A percentile compares a stretch with the other conserved stretches of the same genome.
phyloP scores from a whole-genome alignment of 2,113 vertebrate genomes.

The Cinclus mexicanus region DNA sequence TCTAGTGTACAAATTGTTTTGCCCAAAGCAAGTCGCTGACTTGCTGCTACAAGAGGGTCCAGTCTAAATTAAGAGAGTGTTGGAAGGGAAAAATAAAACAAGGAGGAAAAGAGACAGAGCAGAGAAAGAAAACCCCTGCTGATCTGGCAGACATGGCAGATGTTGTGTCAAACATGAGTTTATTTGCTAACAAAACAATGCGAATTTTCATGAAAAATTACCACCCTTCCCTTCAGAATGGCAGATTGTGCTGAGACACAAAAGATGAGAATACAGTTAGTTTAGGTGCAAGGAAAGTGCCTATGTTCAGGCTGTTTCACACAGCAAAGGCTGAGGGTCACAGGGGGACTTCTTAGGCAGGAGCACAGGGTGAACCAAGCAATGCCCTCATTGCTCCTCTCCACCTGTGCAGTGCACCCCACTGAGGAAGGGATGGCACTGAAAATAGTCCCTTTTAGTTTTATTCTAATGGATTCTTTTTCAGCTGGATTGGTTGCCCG shows the following conservation, averaged over 20 bases:
- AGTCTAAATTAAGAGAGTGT: slow-evolving; percentile 24
- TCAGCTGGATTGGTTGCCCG: neutral
- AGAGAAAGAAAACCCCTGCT: neutral
- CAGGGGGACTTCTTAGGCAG: neutral
- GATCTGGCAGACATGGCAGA: neutral
- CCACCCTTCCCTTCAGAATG: neutral
- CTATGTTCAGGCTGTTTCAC: neutral
- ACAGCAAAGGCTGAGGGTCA: neutral
- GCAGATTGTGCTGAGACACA: neutral
- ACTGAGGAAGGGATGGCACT: neutral
- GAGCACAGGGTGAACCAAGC: neutral
- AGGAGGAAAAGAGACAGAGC: neutral
- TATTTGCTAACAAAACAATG: slow-evolving; percentile 41
- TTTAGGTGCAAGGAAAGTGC: neutral
- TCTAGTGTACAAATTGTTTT: slow-evolving; percentile 20
- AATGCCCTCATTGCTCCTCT: neutral
- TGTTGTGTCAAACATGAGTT: slow-evolving; percentile 3
- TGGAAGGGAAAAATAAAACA: neutral
- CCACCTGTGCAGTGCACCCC: neutral
- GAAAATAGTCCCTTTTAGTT: neutral
- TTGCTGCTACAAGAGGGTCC: neutral
- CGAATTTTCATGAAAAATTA: slow-evolving; percentile 10
- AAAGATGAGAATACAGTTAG: neutral
- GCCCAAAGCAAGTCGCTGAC: neutral
- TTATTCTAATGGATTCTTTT: neutral